phyloP scores from a whole-genome alignment of 2,113 vertebrate species.

The Raphicerus campestris region DNA sequence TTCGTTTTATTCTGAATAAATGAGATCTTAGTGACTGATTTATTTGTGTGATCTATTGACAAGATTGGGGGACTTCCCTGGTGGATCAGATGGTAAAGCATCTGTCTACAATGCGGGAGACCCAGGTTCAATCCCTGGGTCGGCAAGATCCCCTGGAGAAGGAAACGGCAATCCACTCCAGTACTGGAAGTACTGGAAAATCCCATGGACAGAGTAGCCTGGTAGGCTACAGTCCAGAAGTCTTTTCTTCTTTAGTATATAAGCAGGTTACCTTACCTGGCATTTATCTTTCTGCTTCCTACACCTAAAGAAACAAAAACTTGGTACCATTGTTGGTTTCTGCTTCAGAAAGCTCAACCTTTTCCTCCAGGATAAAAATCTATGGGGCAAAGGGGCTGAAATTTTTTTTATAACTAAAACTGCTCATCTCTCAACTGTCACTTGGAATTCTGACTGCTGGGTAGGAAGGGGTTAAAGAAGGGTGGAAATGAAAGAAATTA shows the following conservation, averaged over 20 bases:
- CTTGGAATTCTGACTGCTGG: constrained; percentile 52
- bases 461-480: constrained; percentile 41
- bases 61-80: background rate
- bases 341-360: background rate
- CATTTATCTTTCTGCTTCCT: constrained; percentile 40
- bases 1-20: constrained; percentile 14
- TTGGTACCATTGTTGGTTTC: constrained; percentile 36
- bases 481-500: background rate
- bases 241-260: background rate
- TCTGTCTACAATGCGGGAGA: too few relatives aligned
- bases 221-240: too few relatives aligned
- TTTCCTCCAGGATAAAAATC: constrained; percentile 19
- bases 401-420: constrained; percentile 40
- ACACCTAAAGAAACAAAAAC: constrained; percentile 56
- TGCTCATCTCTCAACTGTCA: constrained; percentile 61
- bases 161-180: too few relatives aligned
- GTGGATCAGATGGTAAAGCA: too few relatives aligned
- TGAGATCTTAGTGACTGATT: background rate
- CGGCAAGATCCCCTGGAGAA: too few relatives aligned
- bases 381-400: background rate
- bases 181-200: too few relatives aligned
- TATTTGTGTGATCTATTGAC: background rate
- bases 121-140: too few relatives aligned
- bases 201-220: too few relatives aligned
- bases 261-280: constrained; percentile 35